These are phyloP conservation scores for Ispidina lecontei DNA, from an alignment of 2,797 vertebrate genomes.

Conservation along the genomic window DNA sequence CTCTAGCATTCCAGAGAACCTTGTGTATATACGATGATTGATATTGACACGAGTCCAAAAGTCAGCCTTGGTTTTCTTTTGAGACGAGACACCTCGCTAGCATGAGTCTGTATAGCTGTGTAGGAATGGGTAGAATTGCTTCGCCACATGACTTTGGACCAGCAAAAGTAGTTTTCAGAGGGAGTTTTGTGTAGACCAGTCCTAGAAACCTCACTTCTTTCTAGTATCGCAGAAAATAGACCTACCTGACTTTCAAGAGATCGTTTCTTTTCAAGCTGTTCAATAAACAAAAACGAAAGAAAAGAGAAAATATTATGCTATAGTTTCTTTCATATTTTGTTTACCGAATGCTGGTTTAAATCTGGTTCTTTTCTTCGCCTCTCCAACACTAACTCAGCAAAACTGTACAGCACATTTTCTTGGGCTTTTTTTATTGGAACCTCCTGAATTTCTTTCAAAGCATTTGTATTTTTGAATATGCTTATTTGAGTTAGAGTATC, in stretches of 20 bases:
- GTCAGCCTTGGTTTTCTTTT: slow-evolving; percentile 64
- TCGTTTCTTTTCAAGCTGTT: slow-evolving; percentile 29
- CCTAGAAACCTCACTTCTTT: background rate
- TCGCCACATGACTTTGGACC: background rate
- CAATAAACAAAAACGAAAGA: background rate
- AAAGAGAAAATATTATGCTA: slow-evolving; percentile 1
- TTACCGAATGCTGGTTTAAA: slow-evolving; percentile 3
- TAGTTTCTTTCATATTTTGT: background rate
- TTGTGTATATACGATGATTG: slow-evolving; percentile 77
- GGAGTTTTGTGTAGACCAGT: background rate
- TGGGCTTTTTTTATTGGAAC: slow-evolving; percentile 46
- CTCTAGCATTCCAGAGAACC: slow-evolving; percentile 47
- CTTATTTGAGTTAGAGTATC: background rate
- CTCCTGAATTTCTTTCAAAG: background rate
- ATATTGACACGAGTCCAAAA: slow-evolving; percentile 60
- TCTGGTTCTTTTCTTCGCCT: background rate
- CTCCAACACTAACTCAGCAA: background rate
- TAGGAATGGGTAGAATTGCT: slow-evolving; percentile 54
- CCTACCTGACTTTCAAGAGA: background rate
- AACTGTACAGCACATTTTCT: slow-evolving; percentile 24
- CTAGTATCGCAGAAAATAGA: background rate
- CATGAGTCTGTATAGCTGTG: slow-evolving; percentile 51
- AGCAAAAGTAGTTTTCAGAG: background rate
- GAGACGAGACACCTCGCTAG: slow-evolving; percentile 35
- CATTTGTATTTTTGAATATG: background rate